Evolutionary conservation across 2,888 invertebrate genomes (phyloP), one percentile per base, ranked within the genome.

Genomic region (Erebia palarica): DNA sequence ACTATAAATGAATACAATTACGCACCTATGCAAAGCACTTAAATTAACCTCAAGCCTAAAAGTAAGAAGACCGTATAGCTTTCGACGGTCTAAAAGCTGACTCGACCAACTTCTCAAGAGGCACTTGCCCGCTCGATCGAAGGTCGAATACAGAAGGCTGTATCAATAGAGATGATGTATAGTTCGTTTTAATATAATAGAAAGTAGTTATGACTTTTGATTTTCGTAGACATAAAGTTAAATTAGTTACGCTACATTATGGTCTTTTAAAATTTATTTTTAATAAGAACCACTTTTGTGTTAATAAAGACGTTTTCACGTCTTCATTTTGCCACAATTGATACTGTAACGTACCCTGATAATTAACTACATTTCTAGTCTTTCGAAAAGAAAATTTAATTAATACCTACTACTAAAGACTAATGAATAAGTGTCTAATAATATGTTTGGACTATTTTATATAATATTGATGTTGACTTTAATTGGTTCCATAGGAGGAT

Each of bases 61-160:
- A 47, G 47, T 61, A 47, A 49, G 10, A 47, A 47, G 14, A 13
- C 14, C 47, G 14, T 63, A 27, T 27, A 9, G 49, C 21, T 21
- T 14, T 63, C 63, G 49, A 63, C 21, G 63, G 21, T 63, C 63
- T 47, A 4, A 61, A 49, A 49, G 47, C 16, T 42, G 47, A 13
- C 53, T 53, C 55, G 55, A 18, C 53, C 65, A 44, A 57, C 13
- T 18, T 42, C 57, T 44, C 57, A 44, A 65, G 55, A 13, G 36
- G 44, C 55, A 10, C 42, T 57, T 44, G 57, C 18, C 55, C 57
- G 55, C 13, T 44, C 16, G 27, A 65, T 57, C 44, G 44, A 44
- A 21, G 44, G 55, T 44, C 65, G 49, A 14, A 49, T 27, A 63
- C 49, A 61, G 61, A 47, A 42, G 61, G 44, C 44, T 47, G 42